phyloP scores from a whole-genome alignment of 2,113 vertebrate species.

The Melanerpes formicivorus region DNA sequence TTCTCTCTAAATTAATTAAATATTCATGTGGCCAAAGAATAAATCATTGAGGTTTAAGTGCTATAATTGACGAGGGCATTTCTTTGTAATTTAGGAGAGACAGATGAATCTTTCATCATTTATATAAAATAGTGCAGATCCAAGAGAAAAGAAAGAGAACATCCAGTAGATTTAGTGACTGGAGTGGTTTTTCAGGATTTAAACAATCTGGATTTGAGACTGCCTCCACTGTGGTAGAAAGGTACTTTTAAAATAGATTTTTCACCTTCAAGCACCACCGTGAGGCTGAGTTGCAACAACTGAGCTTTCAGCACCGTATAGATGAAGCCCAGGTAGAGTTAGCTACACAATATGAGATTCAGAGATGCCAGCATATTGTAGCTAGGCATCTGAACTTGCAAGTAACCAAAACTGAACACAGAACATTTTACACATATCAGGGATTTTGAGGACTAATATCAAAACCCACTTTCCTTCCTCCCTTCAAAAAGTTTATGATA shows the following conservation, averaged over 20 bases:
- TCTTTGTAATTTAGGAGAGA: not conserved
- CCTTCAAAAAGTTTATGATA: not conserved
- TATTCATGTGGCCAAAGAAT: not conserved
- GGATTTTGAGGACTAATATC: not conserved
- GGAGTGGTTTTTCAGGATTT: not conserved
- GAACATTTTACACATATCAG: not conserved
- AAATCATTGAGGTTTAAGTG: not conserved
- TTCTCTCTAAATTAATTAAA: not conserved
- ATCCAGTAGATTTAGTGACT: not conserved
- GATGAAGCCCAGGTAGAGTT: not conserved
- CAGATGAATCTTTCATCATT: not conserved
- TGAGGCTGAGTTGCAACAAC: not conserved
- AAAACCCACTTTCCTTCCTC: not conserved
- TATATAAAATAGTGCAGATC: not conserved
- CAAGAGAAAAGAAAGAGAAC: not conserved
- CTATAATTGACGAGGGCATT: not conserved
- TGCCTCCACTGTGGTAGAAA: not conserved
- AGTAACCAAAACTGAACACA: not conserved
- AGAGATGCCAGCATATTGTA: not conserved
- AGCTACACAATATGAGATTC: not conserved
- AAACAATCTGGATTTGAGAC: not conserved
- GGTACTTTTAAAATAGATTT: not conserved
- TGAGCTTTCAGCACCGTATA: not conserved
- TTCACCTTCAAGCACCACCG: not conserved
- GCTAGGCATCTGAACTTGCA: not conserved